Evolutionary conservation across 2,888 invertebrate genomes (phyloP).

Genomic region (Pseudeuparius sepicola): DNA sequence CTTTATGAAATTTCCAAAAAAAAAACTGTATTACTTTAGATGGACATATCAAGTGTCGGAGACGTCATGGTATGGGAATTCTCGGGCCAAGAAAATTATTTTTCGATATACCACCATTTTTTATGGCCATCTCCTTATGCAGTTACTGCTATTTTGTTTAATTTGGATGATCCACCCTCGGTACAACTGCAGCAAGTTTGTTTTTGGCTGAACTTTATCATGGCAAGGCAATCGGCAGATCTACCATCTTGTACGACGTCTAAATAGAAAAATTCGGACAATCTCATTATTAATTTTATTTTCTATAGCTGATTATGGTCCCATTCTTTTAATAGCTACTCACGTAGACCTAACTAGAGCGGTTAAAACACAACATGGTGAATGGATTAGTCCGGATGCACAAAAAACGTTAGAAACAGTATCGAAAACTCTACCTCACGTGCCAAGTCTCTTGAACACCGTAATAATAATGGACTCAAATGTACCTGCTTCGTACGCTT

Average conservation of each 20-base stretch:
- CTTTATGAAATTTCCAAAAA: conserved; percentile 6
- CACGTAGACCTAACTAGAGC: conserved; percentile 49
- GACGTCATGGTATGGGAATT: conserved; percentile 65
- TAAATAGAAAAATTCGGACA: not conserved
- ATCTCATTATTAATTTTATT: not conserved
- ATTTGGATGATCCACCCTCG: conserved; percentile 53
- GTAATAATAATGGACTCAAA: conserved; percentile 53
- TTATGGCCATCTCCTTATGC: conserved; percentile 44
- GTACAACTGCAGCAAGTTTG: conserved; percentile 57
- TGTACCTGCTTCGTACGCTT: conserved; percentile 49
- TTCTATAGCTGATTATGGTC: conserved; percentile 47
- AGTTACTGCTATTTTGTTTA: conserved; percentile 51
- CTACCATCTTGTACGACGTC: conserved; percentile 38
- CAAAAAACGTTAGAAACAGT: conserved; percentile 41
- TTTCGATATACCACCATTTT: conserved; percentile 62
- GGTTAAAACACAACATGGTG: conserved; percentile 45
- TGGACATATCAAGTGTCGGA: conserved; percentile 46
- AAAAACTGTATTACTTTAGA: conserved; percentile 38
- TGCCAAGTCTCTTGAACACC: conserved; percentile 48
- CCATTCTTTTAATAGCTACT: conserved; percentile 53
- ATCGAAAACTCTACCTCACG: conserved; percentile 42
- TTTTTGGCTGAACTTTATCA: conserved; percentile 67
- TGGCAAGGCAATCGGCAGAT: conserved; percentile 45
- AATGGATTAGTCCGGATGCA: conserved; percentile 47
- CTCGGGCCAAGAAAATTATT: conserved; percentile 65